phyloP scores from a whole-genome alignment of 1,140 invertebrate genomes.

The Nasonia giraulti region DNA sequence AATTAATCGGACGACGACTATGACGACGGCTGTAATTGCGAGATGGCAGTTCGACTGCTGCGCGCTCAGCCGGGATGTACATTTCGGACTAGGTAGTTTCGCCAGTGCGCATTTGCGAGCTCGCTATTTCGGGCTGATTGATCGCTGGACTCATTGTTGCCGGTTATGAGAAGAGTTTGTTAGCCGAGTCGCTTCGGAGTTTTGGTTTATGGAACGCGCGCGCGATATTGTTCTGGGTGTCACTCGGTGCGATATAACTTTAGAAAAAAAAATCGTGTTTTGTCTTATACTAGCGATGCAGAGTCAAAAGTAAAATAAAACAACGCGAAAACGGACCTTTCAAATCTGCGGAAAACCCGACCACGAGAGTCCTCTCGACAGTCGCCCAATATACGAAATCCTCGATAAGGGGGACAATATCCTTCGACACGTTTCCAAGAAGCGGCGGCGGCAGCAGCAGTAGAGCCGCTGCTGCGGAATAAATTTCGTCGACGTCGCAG shows the following conservation, averaged over 20 bases:
- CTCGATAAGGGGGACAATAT: background rate
- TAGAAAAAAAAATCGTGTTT: too few species aligned
- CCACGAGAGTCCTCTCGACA: background rate
- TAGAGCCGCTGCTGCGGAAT: constrained; percentile 36
- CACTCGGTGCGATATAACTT: too few species aligned
- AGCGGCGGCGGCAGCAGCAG: constrained; percentile 22
- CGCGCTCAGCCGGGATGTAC: background rate
- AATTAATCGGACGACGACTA: constrained; percentile 17
- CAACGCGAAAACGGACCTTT: too few species aligned
- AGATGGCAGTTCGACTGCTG: background rate
- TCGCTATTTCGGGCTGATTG: background rate
- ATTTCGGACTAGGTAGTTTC: background rate
- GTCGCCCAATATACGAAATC: background rate
- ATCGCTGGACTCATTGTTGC: background rate
- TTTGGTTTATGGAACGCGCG: background rate
- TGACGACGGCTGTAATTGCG: background rate
- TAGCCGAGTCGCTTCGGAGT: background rate
- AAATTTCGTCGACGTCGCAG: constrained; percentile 58
- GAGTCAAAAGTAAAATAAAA: too few species aligned
- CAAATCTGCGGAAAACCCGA: background rate
- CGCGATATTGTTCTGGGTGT: too few species aligned
- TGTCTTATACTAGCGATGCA: too few species aligned
- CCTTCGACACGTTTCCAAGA: background rate
- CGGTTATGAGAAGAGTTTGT: background rate
- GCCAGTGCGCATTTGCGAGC: background rate